These are phyloP conservation scores for Hestina assimilis DNA, from an alignment of 1,140 invertebrate genomes.

Conservation along the genomic window DNA sequence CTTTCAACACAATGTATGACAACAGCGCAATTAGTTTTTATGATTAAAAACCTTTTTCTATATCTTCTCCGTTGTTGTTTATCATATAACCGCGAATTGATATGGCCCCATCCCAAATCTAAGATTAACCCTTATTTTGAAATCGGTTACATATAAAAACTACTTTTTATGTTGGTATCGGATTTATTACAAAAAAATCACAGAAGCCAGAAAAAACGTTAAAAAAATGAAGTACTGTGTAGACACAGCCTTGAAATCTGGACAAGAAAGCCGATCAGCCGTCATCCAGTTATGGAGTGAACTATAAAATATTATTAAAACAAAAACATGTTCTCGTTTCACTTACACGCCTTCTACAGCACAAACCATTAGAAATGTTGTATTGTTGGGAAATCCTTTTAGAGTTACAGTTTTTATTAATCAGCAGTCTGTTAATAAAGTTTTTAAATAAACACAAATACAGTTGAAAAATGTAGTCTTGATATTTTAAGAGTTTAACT, in stretches of 20 bases:
- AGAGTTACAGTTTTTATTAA: conserved; percentile 26
- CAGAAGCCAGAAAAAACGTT: neutral
- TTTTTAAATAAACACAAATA: conserved; percentile 4
- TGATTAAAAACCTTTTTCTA: too few relatives aligned
- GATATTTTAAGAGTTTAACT: too few relatives aligned
- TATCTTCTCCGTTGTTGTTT: too few relatives aligned
- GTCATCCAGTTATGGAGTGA: conserved; percentile 53
- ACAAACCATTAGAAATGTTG: conserved; percentile 53
- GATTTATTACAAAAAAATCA: neutral
- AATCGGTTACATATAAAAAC: too few relatives aligned
- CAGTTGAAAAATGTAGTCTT: too few relatives aligned
- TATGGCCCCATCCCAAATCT: too few relatives aligned
- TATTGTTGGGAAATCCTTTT: conserved; percentile 58
- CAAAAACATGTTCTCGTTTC: conserved; percentile 67
- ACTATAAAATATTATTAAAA: conserved; percentile 68
- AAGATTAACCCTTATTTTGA: too few relatives aligned
- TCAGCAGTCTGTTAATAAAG: neutral
- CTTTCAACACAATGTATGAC: too few relatives aligned
- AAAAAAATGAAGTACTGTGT: conserved; percentile 15
- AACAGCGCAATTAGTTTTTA: too few relatives aligned
- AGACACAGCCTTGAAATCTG: conserved; percentile 32
- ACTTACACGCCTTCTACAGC: conserved; percentile 63
- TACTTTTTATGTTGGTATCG: neutral
- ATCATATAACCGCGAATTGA: too few relatives aligned
- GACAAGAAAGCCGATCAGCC: conserved; percentile 55